phyloP scores from a whole-genome alignment of 2,113 vertebrate genomes.

The Meriones unguiculatus region DNA sequence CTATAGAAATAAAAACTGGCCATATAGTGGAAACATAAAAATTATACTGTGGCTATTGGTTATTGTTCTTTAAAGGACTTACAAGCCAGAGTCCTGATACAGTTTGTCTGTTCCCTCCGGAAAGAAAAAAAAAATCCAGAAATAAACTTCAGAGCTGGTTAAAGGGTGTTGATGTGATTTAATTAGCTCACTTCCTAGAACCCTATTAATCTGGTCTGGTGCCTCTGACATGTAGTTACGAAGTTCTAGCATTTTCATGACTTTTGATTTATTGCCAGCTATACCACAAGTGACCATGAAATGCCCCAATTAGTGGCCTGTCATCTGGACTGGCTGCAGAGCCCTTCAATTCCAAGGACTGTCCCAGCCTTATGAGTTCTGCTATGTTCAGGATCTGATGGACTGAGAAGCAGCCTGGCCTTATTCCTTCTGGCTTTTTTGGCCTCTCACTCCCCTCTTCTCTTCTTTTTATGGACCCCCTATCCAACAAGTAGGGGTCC shows the following conservation, averaged over 20 bases:
- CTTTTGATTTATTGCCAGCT: constrained; percentile 59
- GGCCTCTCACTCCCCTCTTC: neutral
- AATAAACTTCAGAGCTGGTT: constrained; percentile 4
- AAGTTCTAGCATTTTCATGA: neutral
- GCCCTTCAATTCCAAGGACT: neutral
- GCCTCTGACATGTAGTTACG: constrained; percentile 44
- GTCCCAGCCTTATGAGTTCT: neutral
- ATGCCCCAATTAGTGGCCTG: neutral
- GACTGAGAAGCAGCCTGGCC: neutral
- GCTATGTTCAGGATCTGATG: neutral
- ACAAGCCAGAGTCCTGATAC: neutral
- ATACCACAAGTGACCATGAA: neutral
- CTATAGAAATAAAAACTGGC: neutral
- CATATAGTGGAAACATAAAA: neutral
- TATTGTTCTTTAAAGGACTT: neutral
- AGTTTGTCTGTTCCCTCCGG: neutral
- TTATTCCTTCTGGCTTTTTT: neutral
- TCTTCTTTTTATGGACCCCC: neutral
- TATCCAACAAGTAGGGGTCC: neutral
- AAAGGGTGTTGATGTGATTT: constrained; percentile 45
- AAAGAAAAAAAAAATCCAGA: neutral
- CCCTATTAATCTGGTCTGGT: constrained; percentile 31
- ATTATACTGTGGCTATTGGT: neutral
- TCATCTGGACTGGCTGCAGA: neutral
- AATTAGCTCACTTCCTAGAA: constrained; percentile 34